Evolutionary conservation across 2,113 vertebrate species (phyloP).

Genomic region (Symphodus melops): DNA sequence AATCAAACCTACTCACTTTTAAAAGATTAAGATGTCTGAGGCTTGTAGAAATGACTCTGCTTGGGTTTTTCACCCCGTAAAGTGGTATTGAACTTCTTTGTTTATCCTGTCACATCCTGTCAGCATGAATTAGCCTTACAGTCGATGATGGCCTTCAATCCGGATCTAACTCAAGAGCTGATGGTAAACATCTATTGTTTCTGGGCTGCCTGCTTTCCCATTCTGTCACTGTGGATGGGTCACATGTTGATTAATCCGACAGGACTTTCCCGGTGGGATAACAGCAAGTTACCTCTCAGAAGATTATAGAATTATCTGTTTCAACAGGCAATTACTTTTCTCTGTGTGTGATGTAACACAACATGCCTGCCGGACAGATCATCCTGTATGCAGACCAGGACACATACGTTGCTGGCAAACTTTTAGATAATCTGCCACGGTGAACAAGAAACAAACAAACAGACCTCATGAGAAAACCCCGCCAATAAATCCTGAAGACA

Average conservation of each 20-base stretch:
- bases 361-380: conserved; percentile 42
- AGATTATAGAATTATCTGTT: conserved; percentile 67
- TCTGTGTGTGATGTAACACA: conserved; percentile 27
- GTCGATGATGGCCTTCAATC: conserved; percentile 58
- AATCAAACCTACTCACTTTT: conserved; percentile 58
- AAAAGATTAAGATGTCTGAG: conserved; percentile 60
- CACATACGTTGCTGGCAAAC: conserved; percentile 43
- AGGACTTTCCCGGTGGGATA: conserved; percentile 52
- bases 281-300: conserved; percentile 45
- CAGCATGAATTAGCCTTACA: conserved; percentile 52
- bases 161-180: conserved; percentile 46
- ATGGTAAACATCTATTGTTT: conserved; percentile 64
- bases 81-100: conserved; percentile 67
- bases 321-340: conserved; percentile 67
- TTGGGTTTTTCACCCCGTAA: conserved; percentile 38
- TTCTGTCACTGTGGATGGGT: conserved; percentile 36
- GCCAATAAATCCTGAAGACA: conserved; percentile 16
- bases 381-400: conserved; percentile 49
- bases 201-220: conserved; percentile 20
- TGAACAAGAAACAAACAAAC: conserved; percentile 55
- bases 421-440: conserved; percentile 39
- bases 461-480: conserved; percentile 12
- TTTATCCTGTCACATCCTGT: conserved; percentile 67
- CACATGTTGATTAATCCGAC: conserved; percentile 65
- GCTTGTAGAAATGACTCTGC: conserved; percentile 60